These are phyloP conservation scores for Clarias pachynema DNA, from an alignment of 2,797 vertebrate genomes.

Conservation along the genomic window DNA sequence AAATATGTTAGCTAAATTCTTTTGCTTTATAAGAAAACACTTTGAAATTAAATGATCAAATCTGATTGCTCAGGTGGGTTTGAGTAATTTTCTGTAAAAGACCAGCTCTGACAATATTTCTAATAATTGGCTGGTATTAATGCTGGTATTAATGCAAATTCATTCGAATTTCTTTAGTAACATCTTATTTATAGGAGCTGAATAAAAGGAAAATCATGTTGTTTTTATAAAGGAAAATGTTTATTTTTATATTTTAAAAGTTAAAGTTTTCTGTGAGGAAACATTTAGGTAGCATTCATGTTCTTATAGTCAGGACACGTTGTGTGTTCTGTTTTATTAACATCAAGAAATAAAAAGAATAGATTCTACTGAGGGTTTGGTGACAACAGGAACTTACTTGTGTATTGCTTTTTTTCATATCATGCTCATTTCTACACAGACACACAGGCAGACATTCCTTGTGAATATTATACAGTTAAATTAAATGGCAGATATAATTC, in stretches of 20 bases:
- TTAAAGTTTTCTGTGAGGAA: not conserved
- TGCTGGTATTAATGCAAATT: not conserved
- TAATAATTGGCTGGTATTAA: not conserved
- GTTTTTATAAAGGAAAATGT: not conserved
- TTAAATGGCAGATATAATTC: slow-evolving; percentile 20
- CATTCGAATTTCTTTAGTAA: not conserved
- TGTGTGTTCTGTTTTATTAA: not conserved
- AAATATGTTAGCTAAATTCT: not conserved
- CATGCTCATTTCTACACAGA: not conserved
- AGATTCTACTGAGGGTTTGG: not conserved
- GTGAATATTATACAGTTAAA: slow-evolving; percentile 30
- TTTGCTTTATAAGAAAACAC: not conserved
- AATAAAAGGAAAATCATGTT: not conserved
- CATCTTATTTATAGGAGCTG: not conserved
- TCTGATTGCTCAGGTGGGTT: too few species aligned
- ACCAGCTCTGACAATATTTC: not conserved
- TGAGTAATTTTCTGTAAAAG: not conserved
- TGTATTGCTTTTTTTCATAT: not conserved
- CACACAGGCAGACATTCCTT: not conserved
- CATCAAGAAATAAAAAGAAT: not conserved
- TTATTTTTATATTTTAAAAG: not conserved
- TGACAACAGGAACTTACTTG: not conserved
- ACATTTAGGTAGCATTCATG: not conserved
- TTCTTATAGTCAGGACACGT: not conserved
- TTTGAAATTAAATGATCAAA: not conserved